Base-by-base conservation (phyloP, 1,140 invertebrate genomes). In the Hyphantria cunea region DNA sequence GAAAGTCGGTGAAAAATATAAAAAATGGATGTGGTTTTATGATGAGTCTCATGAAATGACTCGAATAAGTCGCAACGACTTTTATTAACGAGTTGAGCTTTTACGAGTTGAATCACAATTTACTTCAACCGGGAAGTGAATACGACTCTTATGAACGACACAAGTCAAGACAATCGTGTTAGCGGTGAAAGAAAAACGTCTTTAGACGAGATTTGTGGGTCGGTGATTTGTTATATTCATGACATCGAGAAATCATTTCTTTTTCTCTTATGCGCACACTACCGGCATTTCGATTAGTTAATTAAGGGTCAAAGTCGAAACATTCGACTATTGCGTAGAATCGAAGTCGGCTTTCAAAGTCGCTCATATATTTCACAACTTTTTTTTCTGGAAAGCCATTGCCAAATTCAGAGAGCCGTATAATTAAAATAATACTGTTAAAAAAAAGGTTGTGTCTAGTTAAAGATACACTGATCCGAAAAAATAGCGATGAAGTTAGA, bases 401-500 rank as follows among this genome's bases (percentile, higher is more conserved):
- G 58, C 58, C 65, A 61, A 67, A 61, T 55, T 50, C 58, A 51
- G 59, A 45, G 53, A 59, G 52, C 49, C 44, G 41, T 66, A 60
- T 54, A 60, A 25, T 25, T 25, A 25, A n/a, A 25, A 58, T 52
- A 51, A 52, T 62, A 67, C 59, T 66, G 64, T 62, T 67, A 62
- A 54, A 56, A 48, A 13, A 62, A 62, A 15, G 65, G 65, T 67
- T 67, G 65, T 67, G 65, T 67, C 58, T 67, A 67, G 47, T 10
- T 67, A 67, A 62, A 51, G 64, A 66, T 66, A 66, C 64, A 66
- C 55, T 53, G 34, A 60, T 15, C 64, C 56, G 64, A 66, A 60
- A 60, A 47, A 51, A 53, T 52, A 47, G 17, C 56, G 34, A 49
- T 49, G 45, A 52, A 54, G 41, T 59, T 59, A 65, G 56, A 66